Base-by-base conservation (phyloP, 2,888 invertebrate genomes). In the Syritta pipiens region DNA sequence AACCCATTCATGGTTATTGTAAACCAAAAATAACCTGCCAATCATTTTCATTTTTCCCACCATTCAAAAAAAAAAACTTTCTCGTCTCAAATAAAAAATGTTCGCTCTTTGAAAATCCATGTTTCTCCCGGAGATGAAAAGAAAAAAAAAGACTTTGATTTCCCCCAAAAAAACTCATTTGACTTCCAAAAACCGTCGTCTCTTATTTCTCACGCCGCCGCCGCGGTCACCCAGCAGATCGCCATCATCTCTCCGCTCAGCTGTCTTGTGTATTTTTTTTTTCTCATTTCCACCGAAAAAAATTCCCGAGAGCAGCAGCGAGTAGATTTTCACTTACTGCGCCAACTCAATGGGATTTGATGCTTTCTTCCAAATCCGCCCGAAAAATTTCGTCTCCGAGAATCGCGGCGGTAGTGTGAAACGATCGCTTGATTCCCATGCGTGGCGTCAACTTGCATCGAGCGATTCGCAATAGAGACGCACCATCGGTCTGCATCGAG, bases 291-390 rank as follows among this genome's bases (percentile, higher is more conserved):
- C 40, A 7, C 17, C 17, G 49, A 42, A 40, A 42, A 19, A n/a
- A n/a, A n/a, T n/a, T n/a, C n/a, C n/a, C n/a, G n/a, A n/a, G n/a
- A n/a, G n/a, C n/a, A n/a, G n/a, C n/a, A n/a, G n/a, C n/a, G n/a
- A n/a, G n/a, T n/a, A n/a, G n/a, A 17, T 35, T 65, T 65, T 60
- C 35, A n/a, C n/a, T n/a, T 48, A 72, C 51, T 79, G 77, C 77
- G 74, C 67, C 79, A 74, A 79, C 63, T 77, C 63, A 59, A 20
- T 40, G 48, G 30, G 14, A 49, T n/a, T 6, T 46, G 22, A 44
- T 12, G 35, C 10, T 1, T 12, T 49, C 14, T 37, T 46, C 35
- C 44, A 30, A 28, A 19, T 37, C 7, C 20, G n/a, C 17, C 30
- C 26, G 62, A 55, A 28, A 57, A 55, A 32, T 35, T 44, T 12